A percentile compares a stretch with the other conserved stretches of the same genome.
Conservation (phyloP, 2,888 invertebrate genomes). For the Tanaodytes sp. region DNA sequence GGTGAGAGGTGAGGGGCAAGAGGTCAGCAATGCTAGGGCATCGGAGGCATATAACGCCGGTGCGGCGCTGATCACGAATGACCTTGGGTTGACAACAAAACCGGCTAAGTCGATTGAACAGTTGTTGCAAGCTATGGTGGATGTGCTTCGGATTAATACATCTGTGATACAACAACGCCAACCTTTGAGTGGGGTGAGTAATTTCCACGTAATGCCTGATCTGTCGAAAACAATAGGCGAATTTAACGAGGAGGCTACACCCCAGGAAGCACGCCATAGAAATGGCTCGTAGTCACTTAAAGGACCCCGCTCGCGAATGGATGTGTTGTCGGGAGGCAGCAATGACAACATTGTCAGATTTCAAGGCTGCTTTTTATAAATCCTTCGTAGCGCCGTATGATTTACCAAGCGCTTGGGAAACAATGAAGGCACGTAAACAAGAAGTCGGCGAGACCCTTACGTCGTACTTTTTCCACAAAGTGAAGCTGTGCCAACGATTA, state of each 20-base stretch:
- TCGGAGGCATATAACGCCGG: no score
- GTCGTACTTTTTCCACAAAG: background rate
- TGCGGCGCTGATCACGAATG: no score
- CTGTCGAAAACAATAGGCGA: constrained; percentile 13
- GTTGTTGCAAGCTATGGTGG: background rate
- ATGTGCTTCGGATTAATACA: background rate
- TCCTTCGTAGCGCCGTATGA: no score
- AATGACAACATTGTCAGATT: no score
- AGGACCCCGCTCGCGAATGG: constrained; percentile 2
- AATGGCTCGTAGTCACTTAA: constrained; percentile 7
- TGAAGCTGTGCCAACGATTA: background rate
- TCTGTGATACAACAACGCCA: background rate
- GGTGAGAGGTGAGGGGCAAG: no score
- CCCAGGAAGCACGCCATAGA: constrained; percentile 18
- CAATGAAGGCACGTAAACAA: constrained; percentile 1
- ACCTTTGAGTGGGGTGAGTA: background rate
- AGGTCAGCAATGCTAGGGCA: no score
- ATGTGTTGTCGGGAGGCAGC: no score
- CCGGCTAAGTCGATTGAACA: no score
- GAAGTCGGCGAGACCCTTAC: background rate
- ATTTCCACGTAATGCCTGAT: constrained; percentile 20
- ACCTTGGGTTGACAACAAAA: no score
- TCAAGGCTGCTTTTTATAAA: background rate
- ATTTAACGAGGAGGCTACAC: constrained; percentile 6
- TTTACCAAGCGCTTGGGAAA: no score